Conservation (phyloP, 2,888 invertebrate species). For the Flexamia atlantica region DNA sequence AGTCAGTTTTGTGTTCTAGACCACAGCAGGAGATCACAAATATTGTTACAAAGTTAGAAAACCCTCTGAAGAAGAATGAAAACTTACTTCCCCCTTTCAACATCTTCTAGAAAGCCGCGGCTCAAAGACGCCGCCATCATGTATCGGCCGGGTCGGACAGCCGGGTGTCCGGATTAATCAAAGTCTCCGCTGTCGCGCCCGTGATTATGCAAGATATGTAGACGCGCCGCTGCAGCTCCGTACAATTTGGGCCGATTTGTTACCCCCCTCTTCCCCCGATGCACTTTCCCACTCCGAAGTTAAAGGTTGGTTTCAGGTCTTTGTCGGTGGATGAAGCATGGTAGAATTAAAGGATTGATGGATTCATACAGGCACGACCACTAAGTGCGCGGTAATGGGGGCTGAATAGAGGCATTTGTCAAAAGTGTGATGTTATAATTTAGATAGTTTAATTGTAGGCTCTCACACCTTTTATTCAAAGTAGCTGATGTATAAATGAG, state of each 20-base stretch:
- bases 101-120: background rate
- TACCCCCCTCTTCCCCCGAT: background rate
- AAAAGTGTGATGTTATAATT: too few relatives aligned
- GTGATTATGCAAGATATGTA: conserved; percentile 45
- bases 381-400: background rate
- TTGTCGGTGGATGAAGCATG: background rate
- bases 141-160: background rate
- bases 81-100: background rate
- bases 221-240: background rate
- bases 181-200: conserved; percentile 18
- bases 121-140: conserved; percentile 23
- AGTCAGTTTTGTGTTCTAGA: too few relatives aligned
- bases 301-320: background rate
- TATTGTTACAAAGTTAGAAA: background rate
- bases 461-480: too few relatives aligned
- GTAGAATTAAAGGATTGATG: background rate
- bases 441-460: too few relatives aligned
- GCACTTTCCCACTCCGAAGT: background rate
- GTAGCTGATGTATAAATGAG: too few relatives aligned
- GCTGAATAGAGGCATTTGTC: too few relatives aligned
- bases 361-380: background rate
- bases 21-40: too few relatives aligned
- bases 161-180: conserved; percentile 39
- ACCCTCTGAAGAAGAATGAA: background rate
- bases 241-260: conserved; percentile 47